Conservation (phyloP, 2,888 invertebrate species). For the Tetragnatha montana region DNA sequence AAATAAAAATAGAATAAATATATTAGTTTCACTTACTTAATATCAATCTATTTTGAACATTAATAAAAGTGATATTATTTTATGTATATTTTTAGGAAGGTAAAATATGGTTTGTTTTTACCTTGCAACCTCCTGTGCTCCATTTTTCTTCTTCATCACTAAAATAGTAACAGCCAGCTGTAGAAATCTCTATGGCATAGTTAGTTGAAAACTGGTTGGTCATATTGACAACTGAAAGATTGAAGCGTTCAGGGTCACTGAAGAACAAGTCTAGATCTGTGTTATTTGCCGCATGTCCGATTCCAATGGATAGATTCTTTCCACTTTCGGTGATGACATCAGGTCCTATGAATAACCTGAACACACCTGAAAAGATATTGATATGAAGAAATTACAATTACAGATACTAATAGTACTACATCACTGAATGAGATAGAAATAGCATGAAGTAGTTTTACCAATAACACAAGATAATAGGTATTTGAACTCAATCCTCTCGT, state of each 20-base stretch:
- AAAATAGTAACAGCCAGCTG: conserved; percentile 75
- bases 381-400: no score
- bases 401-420: no score
- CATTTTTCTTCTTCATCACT: conserved; percentile 73
- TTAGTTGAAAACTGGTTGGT: conserved; percentile 73
- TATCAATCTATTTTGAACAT: no score
- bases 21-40: neutral
- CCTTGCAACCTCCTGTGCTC: conserved; percentile 74
- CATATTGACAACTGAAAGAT: conserved; percentile 72
- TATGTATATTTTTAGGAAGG: no score
- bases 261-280: conserved; percentile 37
- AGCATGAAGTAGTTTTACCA: no score
- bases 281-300: conserved; percentile 59
- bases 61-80: no score
- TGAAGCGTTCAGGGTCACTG: conserved; percentile 39
- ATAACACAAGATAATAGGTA: no score
- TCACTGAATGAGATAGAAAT: no score
- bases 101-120: no score
- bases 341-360: conserved; percentile 48
- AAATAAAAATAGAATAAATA: neutral
- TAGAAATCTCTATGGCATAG: conserved; percentile 74
- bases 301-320: conserved; percentile 59
- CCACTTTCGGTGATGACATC: conserved; percentile 37
- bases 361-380: conserved; percentile 29
- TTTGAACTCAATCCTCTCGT: no score